Percentiles rank a stretch among this genome's conserved stretches.
These are phyloP conservation scores for Pachyuromys duprasi DNA, from an alignment of 2,797 vertebrate genomes.

Conservation along the genomic window DNA sequence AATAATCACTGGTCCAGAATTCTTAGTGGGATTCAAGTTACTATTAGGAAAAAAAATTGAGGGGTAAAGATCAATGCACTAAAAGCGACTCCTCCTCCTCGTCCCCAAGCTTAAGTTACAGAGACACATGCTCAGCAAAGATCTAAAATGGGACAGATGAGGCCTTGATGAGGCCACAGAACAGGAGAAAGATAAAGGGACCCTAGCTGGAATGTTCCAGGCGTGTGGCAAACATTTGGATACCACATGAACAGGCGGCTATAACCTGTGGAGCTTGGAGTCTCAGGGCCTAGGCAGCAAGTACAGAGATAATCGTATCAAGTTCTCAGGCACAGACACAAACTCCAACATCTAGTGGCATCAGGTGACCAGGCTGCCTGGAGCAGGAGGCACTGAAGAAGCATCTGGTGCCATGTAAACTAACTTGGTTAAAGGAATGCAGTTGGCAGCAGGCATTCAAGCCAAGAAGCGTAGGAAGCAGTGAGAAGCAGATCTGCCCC, in stretches of 20 bases:
- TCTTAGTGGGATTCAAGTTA: conserved; percentile 80
- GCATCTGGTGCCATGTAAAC: too few relatives aligned
- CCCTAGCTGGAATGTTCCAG: rapidly evolving
- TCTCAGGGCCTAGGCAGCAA: not conserved
- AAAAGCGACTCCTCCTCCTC: not conserved
- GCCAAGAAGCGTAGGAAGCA: not conserved
- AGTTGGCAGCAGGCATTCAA: not conserved
- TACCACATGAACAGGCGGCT: rapidly evolving
- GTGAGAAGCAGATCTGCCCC: rapidly evolving
- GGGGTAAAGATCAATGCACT: not conserved
- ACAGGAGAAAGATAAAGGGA: not conserved
- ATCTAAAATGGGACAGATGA: not conserved
- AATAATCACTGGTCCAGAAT: conserved; percentile 80
- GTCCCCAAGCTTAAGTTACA: not conserved
- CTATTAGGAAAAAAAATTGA: conserved; percentile 69
- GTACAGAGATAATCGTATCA: not conserved
- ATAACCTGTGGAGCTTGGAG: too few relatives aligned
- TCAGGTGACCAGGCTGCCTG: not conserved
- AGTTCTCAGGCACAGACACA: rapidly evolving
- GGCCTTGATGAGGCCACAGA: not conserved
- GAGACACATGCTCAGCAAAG: not conserved
- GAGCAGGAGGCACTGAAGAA: not conserved
- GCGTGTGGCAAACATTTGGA: rapidly evolving
- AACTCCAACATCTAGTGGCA: not conserved
- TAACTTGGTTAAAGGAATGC: rapidly evolving